phyloP scores from a whole-genome alignment of 2,113 vertebrate species.

The Opisthocomus hoazin region DNA sequence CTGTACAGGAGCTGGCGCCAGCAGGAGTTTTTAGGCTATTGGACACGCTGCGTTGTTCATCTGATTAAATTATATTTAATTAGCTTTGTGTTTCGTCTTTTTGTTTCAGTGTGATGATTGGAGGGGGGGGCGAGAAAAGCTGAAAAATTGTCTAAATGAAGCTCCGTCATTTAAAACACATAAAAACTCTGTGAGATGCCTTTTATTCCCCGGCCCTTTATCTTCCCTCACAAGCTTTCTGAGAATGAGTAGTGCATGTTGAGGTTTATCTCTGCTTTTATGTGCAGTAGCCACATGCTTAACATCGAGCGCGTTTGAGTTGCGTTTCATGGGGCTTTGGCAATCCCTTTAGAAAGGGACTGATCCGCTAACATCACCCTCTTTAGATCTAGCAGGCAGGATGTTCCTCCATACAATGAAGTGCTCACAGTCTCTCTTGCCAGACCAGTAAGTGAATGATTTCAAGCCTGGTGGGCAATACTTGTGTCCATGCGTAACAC shows the following conservation, averaged over 20 bases:
- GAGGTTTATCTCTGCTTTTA: conserved; percentile 78
- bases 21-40: conserved; percentile 14
- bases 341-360: conserved; percentile 78
- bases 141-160: conserved; percentile 60
- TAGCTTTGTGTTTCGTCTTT: conserved; percentile 61
- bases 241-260: conserved; percentile 70
- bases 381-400: conserved; percentile 76
- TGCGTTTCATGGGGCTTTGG: conserved; percentile 74
- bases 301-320: conserved; percentile 72
- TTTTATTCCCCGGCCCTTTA: conserved; percentile 72
- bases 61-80: conserved; percentile 69
- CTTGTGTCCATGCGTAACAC: conserved; percentile 75
- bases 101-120: conserved; percentile 58
- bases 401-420: conserved; percentile 73
- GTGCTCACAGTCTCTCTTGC: conserved; percentile 65
- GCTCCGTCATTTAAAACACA: conserved; percentile 70
- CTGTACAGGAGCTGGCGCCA: background rate
- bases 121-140: background rate
- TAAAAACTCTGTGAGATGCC: conserved; percentile 70
- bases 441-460: conserved; percentile 78
- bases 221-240: conserved; percentile 70
- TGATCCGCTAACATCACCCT: conserved; percentile 79
- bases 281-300: conserved; percentile 76
- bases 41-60: conserved; percentile 57
- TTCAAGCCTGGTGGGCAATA: conserved; percentile 82